phyloP scores from a whole-genome alignment of 2,888 invertebrate genomes.

The Linyphia triangularis region DNA sequence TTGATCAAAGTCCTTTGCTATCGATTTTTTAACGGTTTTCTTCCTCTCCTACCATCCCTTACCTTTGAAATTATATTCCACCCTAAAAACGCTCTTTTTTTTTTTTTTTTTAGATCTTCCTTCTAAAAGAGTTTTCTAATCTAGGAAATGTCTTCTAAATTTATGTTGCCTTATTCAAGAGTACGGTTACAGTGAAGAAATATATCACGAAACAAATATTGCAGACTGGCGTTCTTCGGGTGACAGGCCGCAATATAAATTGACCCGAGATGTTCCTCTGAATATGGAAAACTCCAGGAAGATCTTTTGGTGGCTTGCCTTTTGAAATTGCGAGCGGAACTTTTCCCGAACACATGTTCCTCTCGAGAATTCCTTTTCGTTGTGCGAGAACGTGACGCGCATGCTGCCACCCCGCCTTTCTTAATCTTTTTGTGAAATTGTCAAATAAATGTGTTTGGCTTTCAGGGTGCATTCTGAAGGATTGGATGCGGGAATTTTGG shows the following conservation, averaged over 20 bases:
- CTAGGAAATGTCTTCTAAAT: slow-evolving; percentile 40
- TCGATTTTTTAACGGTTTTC: slow-evolving; percentile 69
- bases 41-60: background rate
- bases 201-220: slow-evolving; percentile 36
- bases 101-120: background rate
- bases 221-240: background rate
- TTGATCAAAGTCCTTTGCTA: slow-evolving; percentile 67
- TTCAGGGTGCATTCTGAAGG: background rate
- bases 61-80: slow-evolving; percentile 16
- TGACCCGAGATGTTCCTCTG: background rate
- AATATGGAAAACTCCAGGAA: background rate
- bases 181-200: slow-evolving; percentile 14
- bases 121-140: slow-evolving; percentile 12
- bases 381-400: background rate
- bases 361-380: slow-evolving; percentile 3
- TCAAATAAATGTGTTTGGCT: slow-evolving; percentile 1
- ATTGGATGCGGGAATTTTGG: background rate
- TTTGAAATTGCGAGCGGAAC: background rate
- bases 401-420: background rate
- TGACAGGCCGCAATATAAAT: slow-evolving; percentile 28
- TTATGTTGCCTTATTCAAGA: slow-evolving; percentile 30
- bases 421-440: background rate
- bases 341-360: background rate
- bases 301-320: background rate
- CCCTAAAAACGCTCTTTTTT: background rate